Percentiles rank a stretch among this genome's conserved stretches.
phyloP scores from a whole-genome alignment of 2,113 vertebrate genomes.

The Aspiorhynchus laticeps region DNA sequence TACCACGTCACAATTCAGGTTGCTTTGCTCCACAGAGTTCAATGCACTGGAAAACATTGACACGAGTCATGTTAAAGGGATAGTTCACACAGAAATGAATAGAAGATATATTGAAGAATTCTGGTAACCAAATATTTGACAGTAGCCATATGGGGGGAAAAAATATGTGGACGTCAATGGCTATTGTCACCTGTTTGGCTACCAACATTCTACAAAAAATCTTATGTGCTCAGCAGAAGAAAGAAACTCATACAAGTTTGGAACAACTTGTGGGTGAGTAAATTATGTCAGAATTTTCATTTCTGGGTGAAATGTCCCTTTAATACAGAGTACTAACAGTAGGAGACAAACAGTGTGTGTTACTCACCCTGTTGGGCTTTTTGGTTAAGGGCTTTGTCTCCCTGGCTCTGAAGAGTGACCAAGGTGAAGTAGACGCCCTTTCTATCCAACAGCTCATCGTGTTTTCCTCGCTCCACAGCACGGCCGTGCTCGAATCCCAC shows the following conservation, averaged over 20 bases:
- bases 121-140: too few species aligned
- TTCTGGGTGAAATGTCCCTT: too few species aligned
- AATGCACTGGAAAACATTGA: constrained; percentile 7
- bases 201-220: too few species aligned
- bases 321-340: not conserved
- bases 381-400: constrained; percentile 76
- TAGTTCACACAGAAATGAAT: not conserved
- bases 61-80: not conserved
- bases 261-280: too few species aligned
- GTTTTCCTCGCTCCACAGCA: constrained; percentile 90
- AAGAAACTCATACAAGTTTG: too few species aligned
- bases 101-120: too few species aligned
- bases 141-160: too few species aligned
- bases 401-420: constrained; percentile 92
- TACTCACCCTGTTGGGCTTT: constrained; percentile 76
- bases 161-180: too few species aligned
- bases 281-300: too few species aligned
- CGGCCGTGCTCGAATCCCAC: constrained; percentile 90
- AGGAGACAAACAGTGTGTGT: not conserved
- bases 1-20: not conserved
- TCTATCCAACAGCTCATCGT: constrained; percentile 87
- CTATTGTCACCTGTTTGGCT: too few species aligned
- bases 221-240: too few species aligned
- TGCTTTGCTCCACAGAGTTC: not conserved
- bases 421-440: constrained; percentile 96